These are phyloP conservation scores for Triplophysa tibetana DNA, from an alignment of 2,113 vertebrate genomes.

Conservation along the genomic window DNA sequence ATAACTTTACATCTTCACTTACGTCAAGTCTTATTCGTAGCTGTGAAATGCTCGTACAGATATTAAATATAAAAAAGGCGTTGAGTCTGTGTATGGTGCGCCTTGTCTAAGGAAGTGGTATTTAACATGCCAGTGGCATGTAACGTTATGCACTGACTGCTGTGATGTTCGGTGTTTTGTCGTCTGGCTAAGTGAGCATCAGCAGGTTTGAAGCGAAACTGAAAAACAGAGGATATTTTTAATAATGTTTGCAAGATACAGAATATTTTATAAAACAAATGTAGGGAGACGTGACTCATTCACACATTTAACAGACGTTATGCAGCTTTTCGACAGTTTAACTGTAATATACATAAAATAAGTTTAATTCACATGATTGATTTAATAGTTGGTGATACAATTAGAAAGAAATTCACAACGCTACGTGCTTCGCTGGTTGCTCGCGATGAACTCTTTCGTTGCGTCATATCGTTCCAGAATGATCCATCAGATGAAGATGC, in stretches of 20 bases:
- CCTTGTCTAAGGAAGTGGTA: constrained; percentile 1
- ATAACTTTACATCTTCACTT: not conserved
- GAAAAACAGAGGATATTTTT: not conserved
- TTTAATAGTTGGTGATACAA: not conserved
- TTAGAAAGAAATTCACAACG: not conserved
- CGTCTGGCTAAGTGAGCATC: not conserved
- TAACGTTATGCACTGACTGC: not conserved
- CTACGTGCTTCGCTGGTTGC: constrained; percentile 19
- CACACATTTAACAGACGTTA: not conserved
- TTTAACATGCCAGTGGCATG: not conserved
- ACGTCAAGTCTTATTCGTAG: not conserved
- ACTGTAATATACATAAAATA: not conserved
- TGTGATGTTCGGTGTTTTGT: not conserved
- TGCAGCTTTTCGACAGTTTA: not conserved
- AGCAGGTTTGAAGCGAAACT: not conserved
- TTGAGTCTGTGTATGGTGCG: not conserved
- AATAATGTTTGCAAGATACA: not conserved
- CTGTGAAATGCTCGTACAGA: no score
- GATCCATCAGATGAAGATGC: constrained; percentile 24
- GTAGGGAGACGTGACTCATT: constrained; percentile 22
- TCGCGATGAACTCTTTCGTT: constrained; percentile 7
- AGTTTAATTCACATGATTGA: not conserved
- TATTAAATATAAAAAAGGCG: not conserved
- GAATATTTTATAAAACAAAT: not conserved
- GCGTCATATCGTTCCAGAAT: constrained; percentile 54